Evolutionary conservation across 2,888 invertebrate genomes (phyloP).

Genomic region (Eupithecia subumbrata): DNA sequence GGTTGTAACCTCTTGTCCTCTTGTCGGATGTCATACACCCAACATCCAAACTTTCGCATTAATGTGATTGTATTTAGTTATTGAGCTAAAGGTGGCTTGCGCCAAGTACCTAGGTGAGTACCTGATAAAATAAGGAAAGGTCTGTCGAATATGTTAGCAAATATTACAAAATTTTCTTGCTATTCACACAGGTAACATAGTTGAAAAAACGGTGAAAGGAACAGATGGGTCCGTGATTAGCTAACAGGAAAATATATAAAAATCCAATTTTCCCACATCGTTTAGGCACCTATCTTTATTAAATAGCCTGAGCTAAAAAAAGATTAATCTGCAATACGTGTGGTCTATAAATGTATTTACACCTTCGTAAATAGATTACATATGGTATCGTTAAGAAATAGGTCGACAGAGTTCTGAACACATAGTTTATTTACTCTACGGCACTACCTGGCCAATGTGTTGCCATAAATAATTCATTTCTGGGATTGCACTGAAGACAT

Average conservation of each 20-base stretch:
- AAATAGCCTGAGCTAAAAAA: constrained; percentile 11
- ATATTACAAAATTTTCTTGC: not conserved
- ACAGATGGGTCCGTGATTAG: not conserved
- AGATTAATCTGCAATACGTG: constrained; percentile 24
- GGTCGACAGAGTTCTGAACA: constrained; percentile 34
- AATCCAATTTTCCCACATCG: not conserved
- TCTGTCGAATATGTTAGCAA: not conserved
- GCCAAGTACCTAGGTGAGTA: too few relatives aligned
- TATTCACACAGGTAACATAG: not conserved
- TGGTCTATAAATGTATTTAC: constrained; percentile 27
- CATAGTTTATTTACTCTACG: constrained; percentile 25
- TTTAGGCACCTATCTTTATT: not conserved
- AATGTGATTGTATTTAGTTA: too few relatives aligned
- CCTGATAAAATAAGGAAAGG: not conserved
- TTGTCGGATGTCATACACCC: too few relatives aligned
- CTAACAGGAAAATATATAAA: not conserved
- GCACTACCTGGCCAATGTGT: constrained; percentile 16
- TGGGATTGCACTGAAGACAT: not conserved
- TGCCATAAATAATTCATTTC: not conserved
- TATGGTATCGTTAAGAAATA: constrained; percentile 40
- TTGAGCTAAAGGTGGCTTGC: too few relatives aligned
- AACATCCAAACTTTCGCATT: too few relatives aligned
- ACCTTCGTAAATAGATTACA: constrained; percentile 18
- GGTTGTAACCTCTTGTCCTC: too few relatives aligned
- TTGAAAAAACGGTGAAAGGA: not conserved